Evolutionary conservation across 2,888 invertebrate genomes (phyloP), one percentile per base, ranked within the genome.

Genomic region (Zeuzera pyrina): DNA sequence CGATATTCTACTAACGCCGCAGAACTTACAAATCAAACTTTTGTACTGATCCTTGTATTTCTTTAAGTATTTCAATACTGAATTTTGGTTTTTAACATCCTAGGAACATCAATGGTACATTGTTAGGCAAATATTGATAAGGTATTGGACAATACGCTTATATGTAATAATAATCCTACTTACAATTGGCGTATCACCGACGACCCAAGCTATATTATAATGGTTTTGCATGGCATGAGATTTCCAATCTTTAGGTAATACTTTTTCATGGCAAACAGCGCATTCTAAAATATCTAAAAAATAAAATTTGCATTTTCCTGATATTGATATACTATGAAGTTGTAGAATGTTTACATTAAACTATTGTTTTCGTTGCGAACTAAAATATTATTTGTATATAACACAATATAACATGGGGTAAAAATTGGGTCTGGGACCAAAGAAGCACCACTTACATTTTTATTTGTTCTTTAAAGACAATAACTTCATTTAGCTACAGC

Each of bases 11-110:
- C 61, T 57, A 39, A 70, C 42, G 1, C 72, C 73, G 52, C 90
- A 90, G 31, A 56, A 60, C 38, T 85, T 84, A 52, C 90, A 90
- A 27, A 53, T 54, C 7, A 89, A 62, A 12, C 52, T 61, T 25
- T 77, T 78, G 29, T 58, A 55, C 19, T 58, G 67, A 35, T 77
- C 74, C 34, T 74, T 61, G 22, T 83, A 78, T 33, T 60, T 66
- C 31, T 59, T 57, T 13, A 89, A 57, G 36, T 79, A 62, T 38
- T 52, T 69, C 33, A 77, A 68, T 1, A 87, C 71, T 1, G 73
- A 52, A 30, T 77, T 66, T 11, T 72, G 57, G 46, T 87, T 74
- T 35, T 68, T 74, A 15, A 85, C 49, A 52, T 89, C 85, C 88
- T 89, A 45, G n/a, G 71, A 70, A 16, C 35, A 23, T 33, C 33